A percentile compares a stretch with the other conserved stretches of the same genome.
Evolutionary conservation across 2,888 invertebrate species (phyloP).

Genomic region (Fragum whitleyi): DNA sequence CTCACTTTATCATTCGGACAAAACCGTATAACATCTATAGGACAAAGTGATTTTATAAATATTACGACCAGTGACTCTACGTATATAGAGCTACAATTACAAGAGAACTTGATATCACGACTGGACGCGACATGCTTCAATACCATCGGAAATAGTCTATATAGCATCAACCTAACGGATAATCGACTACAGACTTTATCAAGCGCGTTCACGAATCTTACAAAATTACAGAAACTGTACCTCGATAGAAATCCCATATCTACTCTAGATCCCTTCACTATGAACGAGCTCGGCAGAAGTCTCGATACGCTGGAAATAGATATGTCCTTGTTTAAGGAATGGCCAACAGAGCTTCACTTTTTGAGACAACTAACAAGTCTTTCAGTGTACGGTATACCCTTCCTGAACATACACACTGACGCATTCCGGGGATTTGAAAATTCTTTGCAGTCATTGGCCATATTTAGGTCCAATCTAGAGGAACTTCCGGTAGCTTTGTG

Average conservation of each 20-base stretch:
- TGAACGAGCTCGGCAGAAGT: background rate
- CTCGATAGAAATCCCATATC: constrained; percentile 2
- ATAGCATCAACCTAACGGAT: background rate
- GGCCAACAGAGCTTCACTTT: constrained; percentile 6
- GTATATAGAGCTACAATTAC: background rate
- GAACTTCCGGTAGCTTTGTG: constrained; percentile 9
- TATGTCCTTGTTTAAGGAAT: background rate
- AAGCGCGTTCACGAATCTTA: background rate
- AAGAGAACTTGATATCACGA: background rate
- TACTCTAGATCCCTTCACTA: background rate
- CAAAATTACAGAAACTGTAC: constrained; percentile 2
- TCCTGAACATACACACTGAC: background rate
- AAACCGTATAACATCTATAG: background rate
- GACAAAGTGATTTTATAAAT: background rate
- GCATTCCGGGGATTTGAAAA: constrained; percentile 3
- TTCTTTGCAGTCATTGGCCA: background rate
- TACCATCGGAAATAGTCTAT: background rate
- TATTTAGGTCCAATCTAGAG: background rate
- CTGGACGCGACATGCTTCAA: background rate
- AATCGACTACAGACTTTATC: background rate
- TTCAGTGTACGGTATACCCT: background rate
- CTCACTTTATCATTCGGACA: background rate
- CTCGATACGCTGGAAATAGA: background rate
- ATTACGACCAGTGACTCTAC: background rate
- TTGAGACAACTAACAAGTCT: background rate